These are phyloP conservation scores for Anarsia innoxiella DNA, from an alignment of 2,888 invertebrate species.

Conservation along the genomic window DNA sequence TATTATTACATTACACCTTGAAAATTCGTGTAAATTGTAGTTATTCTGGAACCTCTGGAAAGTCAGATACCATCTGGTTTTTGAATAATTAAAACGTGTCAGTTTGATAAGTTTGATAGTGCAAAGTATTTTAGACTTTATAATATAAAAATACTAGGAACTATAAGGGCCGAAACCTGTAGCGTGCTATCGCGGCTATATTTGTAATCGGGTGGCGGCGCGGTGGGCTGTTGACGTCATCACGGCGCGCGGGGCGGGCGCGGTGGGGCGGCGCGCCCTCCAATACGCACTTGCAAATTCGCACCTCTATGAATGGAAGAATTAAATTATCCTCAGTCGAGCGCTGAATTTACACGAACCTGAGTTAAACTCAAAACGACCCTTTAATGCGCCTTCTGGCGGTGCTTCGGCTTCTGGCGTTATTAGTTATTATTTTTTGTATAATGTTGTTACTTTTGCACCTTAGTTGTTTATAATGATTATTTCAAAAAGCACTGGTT, in stretches of 20 bases:
- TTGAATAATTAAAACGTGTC: too few species aligned
- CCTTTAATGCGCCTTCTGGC: constrained; percentile 20
- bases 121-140: constrained; percentile 20
- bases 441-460: too few species aligned
- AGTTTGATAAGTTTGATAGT: neutral
- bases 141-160: constrained; percentile 30
- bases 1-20: too few species aligned
- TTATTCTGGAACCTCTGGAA: too few species aligned
- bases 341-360: constrained; percentile 46
- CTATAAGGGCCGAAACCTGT: constrained; percentile 61
- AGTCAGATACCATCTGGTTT: constrained; percentile 4
- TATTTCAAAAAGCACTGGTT: too few species aligned
- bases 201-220: constrained; percentile 64
- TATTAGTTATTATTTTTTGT: too few species aligned
- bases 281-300: constrained; percentile 71
- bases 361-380: constrained; percentile 41
- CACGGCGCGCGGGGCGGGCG: constrained; percentile 28
- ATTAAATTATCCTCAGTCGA: constrained; percentile 59
- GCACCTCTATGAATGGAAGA: constrained; percentile 70
- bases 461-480: too few species aligned
- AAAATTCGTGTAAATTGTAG: too few species aligned
- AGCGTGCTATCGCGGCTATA: constrained; percentile 65
- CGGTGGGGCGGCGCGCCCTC: constrained; percentile 49
- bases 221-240: constrained; percentile 69
- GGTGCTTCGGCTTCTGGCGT: neutral